Conservation (phyloP, 2,888 invertebrate species). For the Drosophila birchii region DNA sequence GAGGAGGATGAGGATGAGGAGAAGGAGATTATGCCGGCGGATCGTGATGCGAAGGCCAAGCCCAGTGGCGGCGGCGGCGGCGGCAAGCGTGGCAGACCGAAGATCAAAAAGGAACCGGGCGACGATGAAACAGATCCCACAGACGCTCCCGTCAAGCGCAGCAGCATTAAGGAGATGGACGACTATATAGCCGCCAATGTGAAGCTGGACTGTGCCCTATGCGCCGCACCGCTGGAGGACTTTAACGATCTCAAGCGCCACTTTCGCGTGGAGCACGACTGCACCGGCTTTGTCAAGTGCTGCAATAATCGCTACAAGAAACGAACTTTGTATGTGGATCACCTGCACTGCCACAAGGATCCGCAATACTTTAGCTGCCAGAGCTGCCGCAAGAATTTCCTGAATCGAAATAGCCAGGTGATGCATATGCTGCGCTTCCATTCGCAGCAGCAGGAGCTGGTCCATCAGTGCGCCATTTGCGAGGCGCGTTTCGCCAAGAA, state of each 20-base stretch:
- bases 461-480: constrained; percentile 66
- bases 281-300: constrained; percentile 72
- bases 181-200: constrained; percentile 75
- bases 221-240: constrained; percentile 57
- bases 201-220: constrained; percentile 65
- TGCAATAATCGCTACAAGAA: constrained; percentile 78
- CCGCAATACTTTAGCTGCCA: constrained; percentile 75
- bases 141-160: constrained; percentile 64
- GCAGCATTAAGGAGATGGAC: constrained; percentile 70
- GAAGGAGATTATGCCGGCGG: background rate
- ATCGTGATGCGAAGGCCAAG: constrained; percentile 3
- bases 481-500: constrained; percentile 71
- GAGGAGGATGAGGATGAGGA: constrained; percentile 8
- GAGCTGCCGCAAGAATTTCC: constrained; percentile 65
- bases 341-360: constrained; percentile 74
- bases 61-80: constrained; percentile 29
- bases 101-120: constrained; percentile 35
- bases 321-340: constrained; percentile 75
- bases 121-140: constrained; percentile 23
- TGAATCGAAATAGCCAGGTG: constrained; percentile 74
- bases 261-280: constrained; percentile 67
- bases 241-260: constrained; percentile 71
- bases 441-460: constrained; percentile 71
- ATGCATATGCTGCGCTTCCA: constrained; percentile 77
- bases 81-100: constrained; percentile 67